phyloP scores from a whole-genome alignment of 2,888 invertebrate genomes.

The Sphecodes monilicornis region DNA sequence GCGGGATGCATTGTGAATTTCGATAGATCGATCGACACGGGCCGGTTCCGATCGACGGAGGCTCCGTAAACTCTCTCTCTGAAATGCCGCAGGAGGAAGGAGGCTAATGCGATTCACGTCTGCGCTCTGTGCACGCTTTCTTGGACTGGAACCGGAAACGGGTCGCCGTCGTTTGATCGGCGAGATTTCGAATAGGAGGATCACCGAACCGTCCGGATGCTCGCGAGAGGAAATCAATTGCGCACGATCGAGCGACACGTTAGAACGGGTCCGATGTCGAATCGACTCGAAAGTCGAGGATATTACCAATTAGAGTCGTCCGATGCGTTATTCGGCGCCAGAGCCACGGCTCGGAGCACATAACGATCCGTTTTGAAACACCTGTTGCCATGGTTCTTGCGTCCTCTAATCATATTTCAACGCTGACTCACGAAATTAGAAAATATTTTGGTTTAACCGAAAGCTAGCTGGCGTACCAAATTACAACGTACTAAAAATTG shows the following conservation, averaged over 20 bases:
- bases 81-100: constrained; percentile 64
- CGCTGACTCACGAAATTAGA: neutral
- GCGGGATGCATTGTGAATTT: constrained; percentile 36
- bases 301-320: constrained; percentile 29
- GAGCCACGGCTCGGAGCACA: constrained; percentile 15
- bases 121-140: constrained; percentile 65
- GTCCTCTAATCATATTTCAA: neutral
- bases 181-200: constrained; percentile 41
- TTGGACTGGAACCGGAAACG: constrained; percentile 70
- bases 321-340: neutral
- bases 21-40: constrained; percentile 34
- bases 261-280: constrained; percentile 19
- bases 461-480: neutral
- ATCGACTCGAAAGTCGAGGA: constrained; percentile 41
- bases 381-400: neutral
- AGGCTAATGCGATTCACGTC: constrained; percentile 77
- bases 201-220: neutral
- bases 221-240: constrained; percentile 25
- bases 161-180: constrained; percentile 36
- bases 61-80: constrained; percentile 60
- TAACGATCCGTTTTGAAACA: constrained; percentile 26
- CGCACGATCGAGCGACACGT: constrained; percentile 35
- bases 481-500: neutral
- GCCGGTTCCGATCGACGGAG: constrained; percentile 42
- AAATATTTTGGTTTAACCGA: neutral